Evolutionary conservation across 1,140 invertebrate species (phyloP).

Genomic region (Spodoptera litura): DNA sequence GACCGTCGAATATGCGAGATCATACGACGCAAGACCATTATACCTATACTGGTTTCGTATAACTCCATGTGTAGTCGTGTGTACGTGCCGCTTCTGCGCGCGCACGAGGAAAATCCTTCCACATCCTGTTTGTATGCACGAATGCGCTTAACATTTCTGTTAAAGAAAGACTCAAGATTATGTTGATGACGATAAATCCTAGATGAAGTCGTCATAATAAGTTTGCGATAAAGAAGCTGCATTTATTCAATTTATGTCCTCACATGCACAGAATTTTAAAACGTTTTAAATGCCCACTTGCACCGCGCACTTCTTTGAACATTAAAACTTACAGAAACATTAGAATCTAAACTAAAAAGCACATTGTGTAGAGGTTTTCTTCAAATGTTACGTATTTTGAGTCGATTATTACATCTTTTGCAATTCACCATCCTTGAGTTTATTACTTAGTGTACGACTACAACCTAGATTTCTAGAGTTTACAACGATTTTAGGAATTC

Average conservation of each 20-base stretch:
- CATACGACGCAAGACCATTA: no score
- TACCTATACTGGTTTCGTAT: no score
- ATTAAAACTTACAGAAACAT: not conserved
- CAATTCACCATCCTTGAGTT: not conserved
- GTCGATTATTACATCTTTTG: not conserved
- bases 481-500: constrained; percentile 13
- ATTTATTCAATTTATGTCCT: constrained; percentile 7
- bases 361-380: not conserved
- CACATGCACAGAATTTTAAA: constrained; percentile 24
- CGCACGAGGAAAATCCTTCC: constrained; percentile 69
- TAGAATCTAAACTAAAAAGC: not conserved
- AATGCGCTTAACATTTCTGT: constrained; percentile 58
- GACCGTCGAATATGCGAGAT: no score
- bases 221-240: constrained; percentile 18
- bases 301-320: not conserved
- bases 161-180: constrained; percentile 61
- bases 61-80: no score
- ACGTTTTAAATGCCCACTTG: constrained; percentile 14
- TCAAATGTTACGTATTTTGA: not conserved
- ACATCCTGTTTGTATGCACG: constrained; percentile 74
- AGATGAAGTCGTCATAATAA: constrained; percentile 53
- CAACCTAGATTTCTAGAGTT: constrained; percentile 4
- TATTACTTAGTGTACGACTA: constrained; percentile 11
- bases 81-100: not conserved
- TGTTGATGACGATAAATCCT: constrained; percentile 59